Base-by-base conservation (phyloP, 2,888 invertebrate species). In the Celastrina argiolus region DNA sequence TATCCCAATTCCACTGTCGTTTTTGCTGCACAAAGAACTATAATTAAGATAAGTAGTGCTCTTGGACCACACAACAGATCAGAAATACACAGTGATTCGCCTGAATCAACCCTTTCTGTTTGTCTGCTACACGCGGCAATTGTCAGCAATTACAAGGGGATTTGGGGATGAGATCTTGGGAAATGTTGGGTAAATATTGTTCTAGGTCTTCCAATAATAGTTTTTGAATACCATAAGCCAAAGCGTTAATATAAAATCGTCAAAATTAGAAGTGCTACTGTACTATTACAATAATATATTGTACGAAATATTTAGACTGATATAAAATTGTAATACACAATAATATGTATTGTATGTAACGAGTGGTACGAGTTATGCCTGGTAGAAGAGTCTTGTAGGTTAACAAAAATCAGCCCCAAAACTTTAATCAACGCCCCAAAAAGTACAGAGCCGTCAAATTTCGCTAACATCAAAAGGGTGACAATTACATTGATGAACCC, bases 401-500 rank as follows among this genome's bases (percentile, higher is more conserved):
- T 56, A 56, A 26, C n/a, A 34, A 31, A 59, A 31, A 59, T 34
- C 31, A 59, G 18, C 36, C 65, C 36, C 36, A 0, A 1, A 39
- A 65, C 36, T 51, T 51, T 66, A 39, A 66, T 58, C 51, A 65
- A 36, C 28, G 16, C 51, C 65, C 56, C 22, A 39, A 51, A 65
- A 56, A 56, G 36, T 56, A 56, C 36, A 18, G 34, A 59, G 34
- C 58, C 42, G 64, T 64, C 64, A 16, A 63, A 56, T 69, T 69
- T 72, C 73, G 73, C 71, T 69, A 70, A 70, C 70, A 73, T 74
- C 73, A 73, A 85, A 86, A 84, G 89, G 90, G 90, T 88, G 89
- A 85, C 83, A 86, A 89, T 87, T 78, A 83, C 81, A 81, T 78
- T 80, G 83, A 78, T 78, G 76, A 71, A 81, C 87, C 84, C 81